Evolutionary conservation across 2,113 vertebrate species (phyloP).

Genomic region (Cervus canadensis): DNA sequence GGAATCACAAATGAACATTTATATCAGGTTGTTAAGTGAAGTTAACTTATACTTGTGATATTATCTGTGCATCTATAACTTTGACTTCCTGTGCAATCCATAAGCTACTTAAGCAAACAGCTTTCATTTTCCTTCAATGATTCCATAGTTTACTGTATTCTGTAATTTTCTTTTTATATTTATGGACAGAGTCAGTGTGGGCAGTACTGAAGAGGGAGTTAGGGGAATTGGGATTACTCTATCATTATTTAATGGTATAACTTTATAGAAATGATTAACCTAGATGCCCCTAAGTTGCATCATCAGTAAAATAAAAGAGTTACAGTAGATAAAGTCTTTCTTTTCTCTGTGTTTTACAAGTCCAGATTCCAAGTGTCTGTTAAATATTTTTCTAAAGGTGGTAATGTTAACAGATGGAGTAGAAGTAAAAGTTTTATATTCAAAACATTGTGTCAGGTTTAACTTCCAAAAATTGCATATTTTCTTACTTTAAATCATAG

Average conservation of each 20-base stretch:
- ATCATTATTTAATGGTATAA: slow-evolving; percentile 24
- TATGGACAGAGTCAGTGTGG: neutral
- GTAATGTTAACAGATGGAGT: neutral
- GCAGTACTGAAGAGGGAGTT: neutral
- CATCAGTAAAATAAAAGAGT: slow-evolving; percentile 1
- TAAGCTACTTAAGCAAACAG: neutral
- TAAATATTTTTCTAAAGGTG: neutral
- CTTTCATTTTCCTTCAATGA: neutral
- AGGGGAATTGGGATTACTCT: slow-evolving; percentile 14
- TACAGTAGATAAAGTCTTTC: neutral
- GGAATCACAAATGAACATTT: slow-evolving; percentile 4
- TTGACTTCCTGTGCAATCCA: neutral
- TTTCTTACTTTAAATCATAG: neutral
- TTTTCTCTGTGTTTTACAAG: neutral
- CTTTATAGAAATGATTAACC: slow-evolving; percentile 33
- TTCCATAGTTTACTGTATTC: neutral
- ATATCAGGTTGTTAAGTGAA: neutral
- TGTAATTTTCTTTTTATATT: neutral
- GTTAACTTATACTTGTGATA: neutral
- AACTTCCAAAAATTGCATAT: neutral
- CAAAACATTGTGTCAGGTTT: neutral
- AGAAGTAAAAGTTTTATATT: neutral
- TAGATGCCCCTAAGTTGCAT: neutral
- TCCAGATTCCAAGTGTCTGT: neutral
- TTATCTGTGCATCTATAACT: neutral